Base-by-base conservation (phyloP, 2,797 vertebrate genomes). In the Sphenodon punctatus region DNA sequence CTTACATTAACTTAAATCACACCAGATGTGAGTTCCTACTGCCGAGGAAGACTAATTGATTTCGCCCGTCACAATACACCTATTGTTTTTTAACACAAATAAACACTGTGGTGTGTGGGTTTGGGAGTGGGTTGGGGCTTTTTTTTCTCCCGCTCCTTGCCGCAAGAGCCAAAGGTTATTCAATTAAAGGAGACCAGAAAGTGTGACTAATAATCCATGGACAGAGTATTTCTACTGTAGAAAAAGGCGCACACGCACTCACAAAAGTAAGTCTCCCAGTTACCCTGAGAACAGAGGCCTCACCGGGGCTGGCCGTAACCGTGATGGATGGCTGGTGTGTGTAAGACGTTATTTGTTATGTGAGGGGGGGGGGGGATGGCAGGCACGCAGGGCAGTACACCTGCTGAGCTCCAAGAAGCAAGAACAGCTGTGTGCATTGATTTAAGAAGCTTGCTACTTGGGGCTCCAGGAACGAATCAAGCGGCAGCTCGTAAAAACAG, bases 341-440 rank as follows among this genome's bases (percentile, higher is more conserved):
- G 96, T 96, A 96, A 97, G 97, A 95, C 95, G 82, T 97, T 98
- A 97, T 98, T 97, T 97, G 97, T 97, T 97, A 97, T 97, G 97
- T 97, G 97, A 97, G 96, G 95, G 96, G 89, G 96, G 89, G 95
- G 95, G 96, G 96, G 94, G 95, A 94, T 94, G 96, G 96, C 96
- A 94, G 96, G 94, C 93, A 42, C 96, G 94, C 94, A 92, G 95
- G 96, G 95, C 95, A 95, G 96, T 99, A 97, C 98, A 99, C 98
- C 98, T 99, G 98, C 98, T 98, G 98, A 95, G 97, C 96, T 93
- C 94, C 93, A 92, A 97, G 97, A 97, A 97, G 95, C 94, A 96
- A 89, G 97, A 98, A 98, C 98, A 99, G 98, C 98, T 99, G 98
- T 96, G 96, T 83, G 88, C 96, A 97, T 97, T 98, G 97, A 98